Evolutionary conservation across 2,113 vertebrate genomes (phyloP), one percentile per base, ranked within the genome.

Genomic region (Butastur rufipennis): DNA sequence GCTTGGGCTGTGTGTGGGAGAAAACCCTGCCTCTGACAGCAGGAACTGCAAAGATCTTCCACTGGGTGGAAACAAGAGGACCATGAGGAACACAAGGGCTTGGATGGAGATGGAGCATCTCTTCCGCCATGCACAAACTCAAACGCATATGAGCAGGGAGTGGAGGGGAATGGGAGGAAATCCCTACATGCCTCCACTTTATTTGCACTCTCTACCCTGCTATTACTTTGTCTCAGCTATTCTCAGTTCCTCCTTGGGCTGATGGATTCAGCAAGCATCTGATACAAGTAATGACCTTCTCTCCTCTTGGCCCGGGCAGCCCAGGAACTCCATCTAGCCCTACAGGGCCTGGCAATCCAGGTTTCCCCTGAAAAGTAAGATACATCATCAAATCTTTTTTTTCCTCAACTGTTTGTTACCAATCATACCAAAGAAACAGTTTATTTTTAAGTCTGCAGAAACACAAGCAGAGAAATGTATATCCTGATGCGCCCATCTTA

Each of bases 301-400:
- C 97, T 86, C 99, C 99, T 94, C 98, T 98, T 47, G 96, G 96
- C 82, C 99, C 99, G 36, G 97, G 86, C 63, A 97, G 36, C 70
- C 99, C 99, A 88, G 98, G 97, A 27, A 95, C 45, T 43, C 99
- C 99, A 93, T 98, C 98, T 29, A 98, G 90, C 11, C 99, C 99
- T 56, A 98, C 98, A 23, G 98, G 98, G 70, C 99, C 99, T 65
- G 98, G 98, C 79, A 99, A 97, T 52, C 99, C 99, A 42, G 98
- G 96, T 52, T 96, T 95, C 45, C 99, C 99, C 99, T 99, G 59
- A 26, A 96, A 92, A 90, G 14, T 31, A 93, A 73, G 43, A 91
- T 8, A 48, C 10, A 42, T 29, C 10, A 38, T 80, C 38, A 81
- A 25, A 16, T n/a, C 13, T 48, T 88, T 53, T 62, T 26, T 48